phyloP scores from a whole-genome alignment of 64 coral and sea anemone genomes.

The Dendronephthya gigantea region DNA sequence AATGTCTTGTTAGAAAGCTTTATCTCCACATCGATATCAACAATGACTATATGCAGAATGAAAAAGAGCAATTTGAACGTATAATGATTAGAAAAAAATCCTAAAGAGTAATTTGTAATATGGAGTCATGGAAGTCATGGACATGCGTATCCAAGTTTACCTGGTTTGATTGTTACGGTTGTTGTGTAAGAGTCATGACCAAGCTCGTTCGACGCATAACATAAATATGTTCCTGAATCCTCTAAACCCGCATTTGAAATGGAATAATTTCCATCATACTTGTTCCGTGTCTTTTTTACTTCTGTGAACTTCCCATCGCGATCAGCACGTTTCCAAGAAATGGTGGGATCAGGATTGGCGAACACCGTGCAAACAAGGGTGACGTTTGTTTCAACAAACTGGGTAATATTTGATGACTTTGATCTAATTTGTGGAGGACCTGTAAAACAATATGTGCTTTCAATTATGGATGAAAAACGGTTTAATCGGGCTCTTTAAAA shows the following conservation, averaged over 20 bases:
- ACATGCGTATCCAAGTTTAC: no score
- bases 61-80: no score
- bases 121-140: no score
- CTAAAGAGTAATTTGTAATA: no score
- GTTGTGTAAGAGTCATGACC: background rate
- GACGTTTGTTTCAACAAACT: background rate
- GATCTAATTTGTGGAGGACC: background rate
- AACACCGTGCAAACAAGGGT: background rate
- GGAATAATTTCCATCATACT: background rate
- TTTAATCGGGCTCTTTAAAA: no score
- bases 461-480: no score
- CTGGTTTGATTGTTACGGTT: no score
- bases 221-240: background rate
- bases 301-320: background rate
- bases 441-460: background rate
- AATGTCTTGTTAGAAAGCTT: background rate
- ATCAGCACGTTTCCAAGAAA: background rate
- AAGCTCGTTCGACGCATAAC: background rate
- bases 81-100: no score
- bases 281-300: background rate
- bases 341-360: background rate
- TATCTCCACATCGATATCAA: background rate
- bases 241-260: background rate
- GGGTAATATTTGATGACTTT: background rate
- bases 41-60: no score